Conservation (phyloP, 2,797 vertebrate species). For the Sebastes diploproa region DNA sequence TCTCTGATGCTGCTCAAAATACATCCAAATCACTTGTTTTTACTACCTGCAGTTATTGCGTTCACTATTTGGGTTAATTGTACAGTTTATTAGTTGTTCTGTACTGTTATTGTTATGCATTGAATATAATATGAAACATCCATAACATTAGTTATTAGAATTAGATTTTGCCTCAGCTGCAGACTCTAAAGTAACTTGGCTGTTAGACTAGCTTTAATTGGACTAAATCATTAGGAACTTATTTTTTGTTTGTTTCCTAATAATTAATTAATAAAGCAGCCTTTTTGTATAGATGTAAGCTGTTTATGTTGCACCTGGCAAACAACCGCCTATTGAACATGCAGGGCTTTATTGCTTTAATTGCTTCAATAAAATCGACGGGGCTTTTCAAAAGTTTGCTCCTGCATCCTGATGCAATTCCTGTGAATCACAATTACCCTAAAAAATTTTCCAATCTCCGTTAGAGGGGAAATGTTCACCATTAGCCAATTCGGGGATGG, state of each 20-base stretch:
- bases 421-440: constrained; percentile 38
- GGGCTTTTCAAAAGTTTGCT: constrained; percentile 22
- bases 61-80: no score
- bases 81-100: no score
- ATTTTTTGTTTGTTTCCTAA: background rate
- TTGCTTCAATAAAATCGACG: constrained; percentile 48
- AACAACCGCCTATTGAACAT: constrained; percentile 22
- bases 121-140: no score
- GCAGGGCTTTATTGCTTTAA: constrained; percentile 31
- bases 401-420: constrained; percentile 15
- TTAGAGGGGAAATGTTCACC: constrained; percentile 47
- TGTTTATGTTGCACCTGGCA: constrained; percentile 25
- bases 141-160: background rate
- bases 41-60: no score
- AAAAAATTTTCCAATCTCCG: constrained; percentile 27
- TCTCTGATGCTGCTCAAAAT: no score
- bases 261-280: background rate
- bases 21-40: no score
- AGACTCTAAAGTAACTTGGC: background rate
- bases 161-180: background rate
- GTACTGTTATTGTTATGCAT: no score
- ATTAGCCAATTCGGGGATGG: constrained; percentile 65
- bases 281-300: background rate
- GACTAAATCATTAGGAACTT: background rate
- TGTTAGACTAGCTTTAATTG: constrained; percentile 9